phyloP scores from a whole-genome alignment of 2,888 invertebrate species.

The Drosophila subsilvestris region DNA sequence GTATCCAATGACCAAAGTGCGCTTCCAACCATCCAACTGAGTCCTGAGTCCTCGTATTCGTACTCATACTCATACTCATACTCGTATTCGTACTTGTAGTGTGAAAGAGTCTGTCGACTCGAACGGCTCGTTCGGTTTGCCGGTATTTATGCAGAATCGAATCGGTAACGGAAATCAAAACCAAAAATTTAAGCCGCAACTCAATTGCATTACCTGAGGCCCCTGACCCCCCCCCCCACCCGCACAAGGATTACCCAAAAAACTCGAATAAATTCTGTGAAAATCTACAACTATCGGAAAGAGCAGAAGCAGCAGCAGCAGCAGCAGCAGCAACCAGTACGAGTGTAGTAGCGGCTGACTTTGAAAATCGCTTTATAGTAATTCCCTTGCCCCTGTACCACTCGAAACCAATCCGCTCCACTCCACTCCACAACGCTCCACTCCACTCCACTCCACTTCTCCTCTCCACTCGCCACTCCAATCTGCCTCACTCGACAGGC shows the following conservation, averaged over 20 bases:
- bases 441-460: slow-evolving; percentile 21
- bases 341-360: slow-evolving; percentile 62
- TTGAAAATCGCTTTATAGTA: slow-evolving; percentile 65
- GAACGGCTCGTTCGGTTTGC: not conserved
- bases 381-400: slow-evolving; percentile 47
- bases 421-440: slow-evolving; percentile 25
- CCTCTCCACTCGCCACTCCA: slow-evolving; percentile 15
- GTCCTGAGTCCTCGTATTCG: not conserved
- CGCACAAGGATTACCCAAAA: slow-evolving; percentile 53
- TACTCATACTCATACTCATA: not conserved
- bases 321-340: slow-evolving; percentile 4
- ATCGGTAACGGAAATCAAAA: not conserved
- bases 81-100: not conserved
- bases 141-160: not conserved
- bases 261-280: slow-evolving; percentile 52
- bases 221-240: too few species aligned
- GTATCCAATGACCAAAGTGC: slow-evolving; percentile 24
- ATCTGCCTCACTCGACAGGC: slow-evolving; percentile 7
- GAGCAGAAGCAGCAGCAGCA: too few species aligned
- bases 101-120: not conserved
- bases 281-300: slow-evolving; percentile 56
- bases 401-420: slow-evolving; percentile 44
- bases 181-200: not conserved
- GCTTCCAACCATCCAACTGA: not conserved
- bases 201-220: slow-evolving; percentile 35